Conservation (phyloP, 2,113 vertebrate genomes). For the Platichthys stellatus region DNA sequence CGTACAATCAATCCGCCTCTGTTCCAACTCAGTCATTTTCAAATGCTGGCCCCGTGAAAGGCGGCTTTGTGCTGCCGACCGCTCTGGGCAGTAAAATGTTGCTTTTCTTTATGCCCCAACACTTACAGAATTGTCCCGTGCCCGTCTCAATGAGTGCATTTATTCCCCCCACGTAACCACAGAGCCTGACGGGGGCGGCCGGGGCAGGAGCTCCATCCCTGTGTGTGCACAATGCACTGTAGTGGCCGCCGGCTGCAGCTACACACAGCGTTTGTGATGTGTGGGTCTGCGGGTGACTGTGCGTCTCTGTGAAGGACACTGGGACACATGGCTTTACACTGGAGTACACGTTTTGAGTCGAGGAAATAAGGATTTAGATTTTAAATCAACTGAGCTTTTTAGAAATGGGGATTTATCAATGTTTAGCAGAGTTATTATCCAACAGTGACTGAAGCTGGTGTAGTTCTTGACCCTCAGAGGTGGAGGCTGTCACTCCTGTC, state of each 20-base stretch:
- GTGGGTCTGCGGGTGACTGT: slow-evolving; percentile 31
- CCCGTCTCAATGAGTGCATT: slow-evolving; percentile 78
- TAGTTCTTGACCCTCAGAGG: not conserved
- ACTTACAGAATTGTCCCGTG: slow-evolving; percentile 78
- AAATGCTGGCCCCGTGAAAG: slow-evolving; percentile 71
- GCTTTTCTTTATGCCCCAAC: slow-evolving; percentile 81
- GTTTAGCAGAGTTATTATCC: not conserved
- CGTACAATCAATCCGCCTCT: slow-evolving; percentile 66
- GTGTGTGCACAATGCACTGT: slow-evolving; percentile 71
- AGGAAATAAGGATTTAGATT: not conserved
- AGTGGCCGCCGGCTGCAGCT: slow-evolving; percentile 51
- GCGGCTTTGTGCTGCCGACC: slow-evolving; percentile 68
- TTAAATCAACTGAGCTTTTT: not conserved
- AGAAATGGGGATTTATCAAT: too few relatives aligned
- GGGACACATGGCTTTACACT: slow-evolving; percentile 10
- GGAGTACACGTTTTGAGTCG: not conserved
- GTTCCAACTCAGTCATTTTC: slow-evolving; percentile 67
- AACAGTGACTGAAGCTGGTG: not conserved
- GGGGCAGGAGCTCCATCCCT: slow-evolving; percentile 28
- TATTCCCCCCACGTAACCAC: slow-evolving; percentile 74
- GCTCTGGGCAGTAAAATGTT: slow-evolving; percentile 75
- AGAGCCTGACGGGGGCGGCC: slow-evolving; percentile 53
- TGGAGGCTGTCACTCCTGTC: not conserved
- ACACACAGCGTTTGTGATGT: slow-evolving; percentile 18
- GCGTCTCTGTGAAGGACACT: not conserved